Evolutionary conservation across 2,888 invertebrate species (phyloP).

Genomic region (Rhimphoctona megacephalus): DNA sequence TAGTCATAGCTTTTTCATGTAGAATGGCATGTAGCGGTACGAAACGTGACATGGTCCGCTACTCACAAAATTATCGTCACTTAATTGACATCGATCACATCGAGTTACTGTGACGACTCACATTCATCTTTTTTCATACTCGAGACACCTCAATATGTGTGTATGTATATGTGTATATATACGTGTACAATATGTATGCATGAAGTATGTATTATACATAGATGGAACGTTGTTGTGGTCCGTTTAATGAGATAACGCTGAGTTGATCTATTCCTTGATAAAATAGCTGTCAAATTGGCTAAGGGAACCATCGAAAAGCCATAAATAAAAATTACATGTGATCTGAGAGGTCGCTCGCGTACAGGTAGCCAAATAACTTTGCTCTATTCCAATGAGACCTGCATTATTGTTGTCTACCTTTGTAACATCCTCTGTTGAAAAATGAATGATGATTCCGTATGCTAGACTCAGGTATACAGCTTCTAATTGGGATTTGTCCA

Average conservation of each 20-base stretch:
- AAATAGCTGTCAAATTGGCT: conserved; percentile 26
- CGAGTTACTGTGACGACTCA: conserved; percentile 40
- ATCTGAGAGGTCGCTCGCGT: neutral
- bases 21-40: conserved; percentile 51
- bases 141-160: neutral
- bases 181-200: neutral
- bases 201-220: neutral
- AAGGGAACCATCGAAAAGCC: conserved; percentile 20
- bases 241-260: conserved; percentile 30
- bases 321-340: conserved; percentile 25
- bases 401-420: conserved; percentile 30
- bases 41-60: conserved; percentile 56
- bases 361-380: conserved; percentile 29
- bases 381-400: neutral
- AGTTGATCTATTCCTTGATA: conserved; percentile 31
- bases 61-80: conserved; percentile 64
- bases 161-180: neutral
- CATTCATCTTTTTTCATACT: conserved; percentile 37
- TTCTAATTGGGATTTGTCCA: neutral
- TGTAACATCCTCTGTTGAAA: conserved; percentile 7
- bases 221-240: conserved; percentile 17
- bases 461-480: neutral
- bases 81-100: conserved; percentile 66
- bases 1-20: conserved; percentile 23
- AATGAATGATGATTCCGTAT: neutral